Percentiles rank a stretch among this genome's conserved stretches.
Conservation (phyloP, 2,113 vertebrate species). For the Lasiurus borealis region DNA sequence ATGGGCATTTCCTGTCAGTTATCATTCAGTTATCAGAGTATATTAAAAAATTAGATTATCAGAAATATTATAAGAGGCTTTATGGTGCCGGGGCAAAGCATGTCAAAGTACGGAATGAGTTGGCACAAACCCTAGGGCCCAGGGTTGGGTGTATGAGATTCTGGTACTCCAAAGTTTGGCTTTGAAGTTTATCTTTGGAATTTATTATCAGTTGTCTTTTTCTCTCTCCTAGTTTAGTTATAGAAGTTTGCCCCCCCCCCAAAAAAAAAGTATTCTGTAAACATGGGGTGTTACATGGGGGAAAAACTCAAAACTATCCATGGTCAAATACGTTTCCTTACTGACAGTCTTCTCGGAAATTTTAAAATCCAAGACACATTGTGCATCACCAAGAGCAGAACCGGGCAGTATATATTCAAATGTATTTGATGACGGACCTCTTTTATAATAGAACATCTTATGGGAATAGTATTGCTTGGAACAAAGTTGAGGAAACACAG, state of each 20-base stretch:
- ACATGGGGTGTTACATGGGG: neutral
- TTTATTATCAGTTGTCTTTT: constrained; percentile 1
- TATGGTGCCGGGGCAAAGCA: fast-evolving
- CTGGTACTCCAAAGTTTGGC: neutral
- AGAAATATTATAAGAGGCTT: neutral
- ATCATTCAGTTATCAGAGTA: neutral
- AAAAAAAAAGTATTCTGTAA: neutral
- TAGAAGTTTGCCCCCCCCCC: neutral
- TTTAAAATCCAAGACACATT: neutral
- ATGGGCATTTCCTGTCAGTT: neutral
- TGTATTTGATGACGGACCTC: neutral
- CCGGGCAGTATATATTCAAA: neutral
- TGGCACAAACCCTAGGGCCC: neutral
- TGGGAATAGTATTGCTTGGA: neutral
- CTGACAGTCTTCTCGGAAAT: neutral
- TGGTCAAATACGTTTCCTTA: neutral
- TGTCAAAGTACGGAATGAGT: neutral
- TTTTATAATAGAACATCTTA: neutral
- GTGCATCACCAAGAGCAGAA: neutral
- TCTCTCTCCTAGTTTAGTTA: neutral
- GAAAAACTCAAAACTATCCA: neutral
- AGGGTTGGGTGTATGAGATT: neutral
- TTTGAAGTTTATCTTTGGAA: neutral
- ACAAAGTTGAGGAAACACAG: constrained; percentile 6
- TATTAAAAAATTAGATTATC: neutral